Evolutionary conservation across 1,140 invertebrate species (phyloP).

Genomic region (Drosophila arawakana): DNA sequence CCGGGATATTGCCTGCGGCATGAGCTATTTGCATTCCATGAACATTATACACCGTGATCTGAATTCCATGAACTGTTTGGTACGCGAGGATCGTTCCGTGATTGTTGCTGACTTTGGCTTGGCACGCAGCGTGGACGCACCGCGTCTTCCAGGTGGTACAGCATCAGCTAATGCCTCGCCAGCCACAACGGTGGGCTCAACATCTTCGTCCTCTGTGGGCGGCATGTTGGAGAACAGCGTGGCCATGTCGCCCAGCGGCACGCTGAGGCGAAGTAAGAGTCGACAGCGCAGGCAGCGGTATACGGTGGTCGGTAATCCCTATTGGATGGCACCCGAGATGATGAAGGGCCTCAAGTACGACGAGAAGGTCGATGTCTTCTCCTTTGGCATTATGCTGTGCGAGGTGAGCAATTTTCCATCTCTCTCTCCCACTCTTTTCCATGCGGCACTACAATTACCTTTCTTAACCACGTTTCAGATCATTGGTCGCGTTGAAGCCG

Average conservation of each 20-base stretch:
- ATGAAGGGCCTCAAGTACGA: conserved; percentile 98
- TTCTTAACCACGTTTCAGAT: conserved; percentile 86
- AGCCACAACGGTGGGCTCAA: background rate
- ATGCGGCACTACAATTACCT: background rate
- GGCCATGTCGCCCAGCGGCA: conserved; percentile 83
- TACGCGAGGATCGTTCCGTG: conserved; percentile 95
- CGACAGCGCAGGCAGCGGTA: conserved; percentile 86
- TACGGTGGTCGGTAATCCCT: conserved; percentile 95
- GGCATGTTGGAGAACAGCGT: conserved; percentile 6
- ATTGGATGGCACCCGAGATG: conserved; percentile 99
- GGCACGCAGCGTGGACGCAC: conserved; percentile 92
- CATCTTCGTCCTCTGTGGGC: background rate
- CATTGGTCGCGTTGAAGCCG: conserved; percentile 95
- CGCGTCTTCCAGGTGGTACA: conserved; percentile 52
- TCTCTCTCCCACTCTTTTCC: background rate
- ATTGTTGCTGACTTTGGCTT: conserved; percentile 98
- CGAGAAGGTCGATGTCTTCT: conserved; percentile 98
- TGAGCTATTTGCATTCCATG: conserved; percentile 96
- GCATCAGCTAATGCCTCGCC: background rate
- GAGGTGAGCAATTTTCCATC: conserved; percentile 88
- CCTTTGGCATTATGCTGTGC: conserved; percentile 97
- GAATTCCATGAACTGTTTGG: conserved; percentile 97
- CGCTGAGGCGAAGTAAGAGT: conserved; percentile 83
- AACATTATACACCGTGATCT: conserved; percentile 98
- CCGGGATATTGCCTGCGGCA: conserved; percentile 95